Base-by-base conservation (phyloP, 2,797 vertebrate species). In the Heteromormyrus szaboi region DNA sequence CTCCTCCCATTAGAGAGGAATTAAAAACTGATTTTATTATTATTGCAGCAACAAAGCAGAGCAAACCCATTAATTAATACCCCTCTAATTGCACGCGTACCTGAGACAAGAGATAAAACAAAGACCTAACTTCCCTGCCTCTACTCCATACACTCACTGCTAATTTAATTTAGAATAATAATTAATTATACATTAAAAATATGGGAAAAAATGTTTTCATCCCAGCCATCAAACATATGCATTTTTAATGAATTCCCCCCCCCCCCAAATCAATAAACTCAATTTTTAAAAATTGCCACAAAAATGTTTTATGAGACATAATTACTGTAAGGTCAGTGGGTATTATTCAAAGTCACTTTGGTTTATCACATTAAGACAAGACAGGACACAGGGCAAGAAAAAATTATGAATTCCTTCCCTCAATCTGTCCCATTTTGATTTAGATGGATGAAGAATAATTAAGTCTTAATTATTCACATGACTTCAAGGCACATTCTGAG, bases 391-490 rank as follows among this genome's bases (percentile, higher is more conserved):
- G 96, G 97, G 98, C 97, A 97, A 97, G 98, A 98, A 97, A 97
- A 79, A 79, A 99, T 98, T 98, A 98, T 98, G 97, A 97, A 99
- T 99, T 98, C 98, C 96, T 97, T 98, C 97, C 97, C 97, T 98
- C 98, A 98, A 98, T 98, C 97, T 98, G 97, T 98, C 97, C 97
- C 96, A 97, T 97, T 97, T 97, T 98, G 98, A 99, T 98, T 97
- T 98, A 99, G 98, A 99, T 99, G 97, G 98, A 99, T 99, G 98
- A 97, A 98, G 97, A 98, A 99, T 98, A 99, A 99, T 98, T 98
- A 99, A 98, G 97, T 98, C 97, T 97, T 98, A 98, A 99, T 99
- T 99, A 99, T 99, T 98, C 98, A 98, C 97, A 99, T 98, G 97
- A 98, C 98, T 99, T 98, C 95, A 97, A 98, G 98, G 98, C 98